These are phyloP conservation scores for Drosophila rufa DNA, from an alignment of 1,140 invertebrate genomes.

Conservation along the genomic window DNA sequence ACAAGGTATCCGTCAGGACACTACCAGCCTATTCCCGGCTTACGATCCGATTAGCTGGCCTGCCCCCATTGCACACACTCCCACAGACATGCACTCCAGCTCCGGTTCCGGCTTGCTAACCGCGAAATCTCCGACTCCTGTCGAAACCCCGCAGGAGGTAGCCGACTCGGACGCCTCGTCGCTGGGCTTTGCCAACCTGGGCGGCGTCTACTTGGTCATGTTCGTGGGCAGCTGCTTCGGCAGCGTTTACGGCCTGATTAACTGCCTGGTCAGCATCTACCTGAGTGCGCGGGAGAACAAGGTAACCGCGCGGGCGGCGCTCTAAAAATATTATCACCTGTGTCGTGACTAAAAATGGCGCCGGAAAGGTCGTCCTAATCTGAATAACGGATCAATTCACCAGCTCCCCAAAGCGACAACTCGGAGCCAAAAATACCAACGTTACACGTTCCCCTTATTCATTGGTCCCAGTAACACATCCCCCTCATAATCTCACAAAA, in stretches of 20 bases:
- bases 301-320: constrained; percentile 57
- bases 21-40: constrained; percentile 5
- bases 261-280: constrained; percentile 71
- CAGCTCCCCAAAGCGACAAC: constrained; percentile 30
- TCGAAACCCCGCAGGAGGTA: constrained; percentile 52
- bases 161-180: constrained; percentile 85
- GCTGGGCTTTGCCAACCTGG: constrained; percentile 95
- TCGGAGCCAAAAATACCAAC: constrained; percentile 36
- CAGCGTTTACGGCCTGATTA: constrained; percentile 77
- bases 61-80: constrained; percentile 24
- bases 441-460: background rate
- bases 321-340: constrained; percentile 56
- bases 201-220: constrained; percentile 97
- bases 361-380: constrained; percentile 50
- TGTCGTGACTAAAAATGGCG: constrained; percentile 66
- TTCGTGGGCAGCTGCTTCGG: constrained; percentile 87
- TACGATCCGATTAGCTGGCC: constrained; percentile 50
- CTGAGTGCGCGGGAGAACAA: constrained; percentile 74
- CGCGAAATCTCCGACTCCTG: constrained; percentile 26
- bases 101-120: constrained; percentile 24
- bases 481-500: background rate
- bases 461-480: constrained; percentile 1
- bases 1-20: constrained; percentile 67
- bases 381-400: constrained; percentile 44
- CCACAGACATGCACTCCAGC: constrained; percentile 8